Base-by-base conservation (phyloP, 2,113 vertebrate genomes). In the Sialia sialis region DNA sequence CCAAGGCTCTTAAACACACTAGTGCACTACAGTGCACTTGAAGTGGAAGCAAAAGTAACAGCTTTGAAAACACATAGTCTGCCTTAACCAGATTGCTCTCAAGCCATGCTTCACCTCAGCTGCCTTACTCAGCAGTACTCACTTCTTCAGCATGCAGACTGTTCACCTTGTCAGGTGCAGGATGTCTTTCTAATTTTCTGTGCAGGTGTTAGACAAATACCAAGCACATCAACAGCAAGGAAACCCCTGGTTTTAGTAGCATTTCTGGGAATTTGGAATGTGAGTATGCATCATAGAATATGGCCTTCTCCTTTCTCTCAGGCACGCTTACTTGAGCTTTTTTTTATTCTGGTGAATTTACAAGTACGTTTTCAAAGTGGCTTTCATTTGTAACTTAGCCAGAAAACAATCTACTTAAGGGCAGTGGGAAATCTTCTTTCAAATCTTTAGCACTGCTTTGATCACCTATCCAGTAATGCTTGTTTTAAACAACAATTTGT, bases 111-210 rank as follows among this genome's bases (percentile, higher is more conserved):
- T 84, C 48, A 54, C 84, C 76, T 70, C 1, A 0, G 46, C 29
- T 93, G 94, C 92, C 94, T 95, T 94, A 73, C 23, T 83, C 38
- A 76, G 67, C 38, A 82, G 70, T 51, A 15, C 54, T 73, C 46
- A 6, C 29, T 41, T 46, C 59, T 60, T 48, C 51, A 43, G 67
- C 23, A 7, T 23, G 54, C 13, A 23, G 32, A 79, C n/a, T 83
- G 38, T 52, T 89, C 59, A 52, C 30, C 38, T 68, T 44, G 8
- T 32, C 46, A 67, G 55, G 48, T 39, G 29, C 55, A 62, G 43
- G n/a, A n/a, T 63, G 10, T 44, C 9, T 75, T 93, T 60, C 69
- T 59, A 10, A 5, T 84, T 63, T 76, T 77, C 44, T 62, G 3
- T 44, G 30, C 41, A 63, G 27, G 8, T 68, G 36, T 78, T 58